Conservation (phyloP, 2,113 vertebrate genomes). For the Grantiella picta region DNA sequence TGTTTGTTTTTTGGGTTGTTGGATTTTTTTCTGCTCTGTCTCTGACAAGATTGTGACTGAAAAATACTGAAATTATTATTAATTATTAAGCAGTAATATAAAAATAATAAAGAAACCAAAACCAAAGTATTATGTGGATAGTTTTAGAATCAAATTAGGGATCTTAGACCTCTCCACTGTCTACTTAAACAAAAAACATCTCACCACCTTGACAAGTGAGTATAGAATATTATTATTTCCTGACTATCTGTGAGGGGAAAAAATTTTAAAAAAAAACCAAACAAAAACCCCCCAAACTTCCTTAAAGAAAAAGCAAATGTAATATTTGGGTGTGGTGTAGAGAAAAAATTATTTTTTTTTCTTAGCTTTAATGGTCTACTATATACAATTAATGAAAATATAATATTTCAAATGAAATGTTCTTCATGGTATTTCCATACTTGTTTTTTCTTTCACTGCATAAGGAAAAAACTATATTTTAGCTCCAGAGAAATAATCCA, state of each 20-base stretch:
- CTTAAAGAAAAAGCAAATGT: background rate
- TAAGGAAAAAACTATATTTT: background rate
- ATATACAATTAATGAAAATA: background rate
- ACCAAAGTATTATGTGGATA: rapidly evolving
- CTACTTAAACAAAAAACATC: background rate
- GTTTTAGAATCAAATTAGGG: background rate
- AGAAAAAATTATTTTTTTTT: background rate
- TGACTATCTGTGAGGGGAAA: background rate
- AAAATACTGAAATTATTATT: background rate
- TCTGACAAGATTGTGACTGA: background rate
- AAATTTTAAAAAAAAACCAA: background rate
- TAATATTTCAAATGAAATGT: background rate
- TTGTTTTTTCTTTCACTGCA: background rate
- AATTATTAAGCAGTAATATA: background rate
- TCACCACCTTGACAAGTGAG: background rate
- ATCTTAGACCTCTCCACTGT: background rate
- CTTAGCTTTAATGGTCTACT: background rate
- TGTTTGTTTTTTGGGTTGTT: rapidly evolving
- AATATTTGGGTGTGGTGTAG: background rate
- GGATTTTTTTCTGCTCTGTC: rapidly evolving
- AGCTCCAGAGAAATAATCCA: background rate
- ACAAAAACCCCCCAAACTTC: too few relatives aligned
- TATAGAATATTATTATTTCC: background rate
- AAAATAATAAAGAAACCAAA: background rate
- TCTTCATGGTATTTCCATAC: background rate